Conservation (phyloP, 1,140 invertebrate species). For the Goniozus legneri region DNA sequence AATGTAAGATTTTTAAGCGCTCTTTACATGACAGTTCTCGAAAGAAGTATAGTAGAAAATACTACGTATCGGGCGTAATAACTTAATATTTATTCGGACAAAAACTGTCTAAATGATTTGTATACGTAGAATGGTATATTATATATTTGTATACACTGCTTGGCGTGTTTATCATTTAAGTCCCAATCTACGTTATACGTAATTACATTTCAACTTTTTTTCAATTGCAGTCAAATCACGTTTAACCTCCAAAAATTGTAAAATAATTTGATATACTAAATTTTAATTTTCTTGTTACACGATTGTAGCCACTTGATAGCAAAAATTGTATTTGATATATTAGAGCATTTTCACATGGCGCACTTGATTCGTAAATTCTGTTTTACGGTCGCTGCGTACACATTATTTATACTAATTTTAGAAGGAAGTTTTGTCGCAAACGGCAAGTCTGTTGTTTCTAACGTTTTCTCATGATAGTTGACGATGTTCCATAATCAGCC, state of each 20-base stretch:
- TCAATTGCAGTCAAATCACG: slow-evolving; percentile 38
- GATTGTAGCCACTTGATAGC: no score
- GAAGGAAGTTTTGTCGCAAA: slow-evolving; percentile 22
- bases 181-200: slow-evolving; percentile 19
- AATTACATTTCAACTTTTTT: slow-evolving; percentile 12
- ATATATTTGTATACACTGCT: background rate
- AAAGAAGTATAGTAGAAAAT: slow-evolving; percentile 25
- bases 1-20: slow-evolving; percentile 11
- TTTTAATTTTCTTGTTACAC: no score
- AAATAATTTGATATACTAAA: no score
- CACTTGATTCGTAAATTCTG: background rate
- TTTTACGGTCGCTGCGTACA: slow-evolving; percentile 1
- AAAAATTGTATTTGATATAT: no score
- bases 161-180: slow-evolving; percentile 8
- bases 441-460: slow-evolving; percentile 27
- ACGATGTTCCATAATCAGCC: slow-evolving; percentile 33
- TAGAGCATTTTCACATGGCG: no score
- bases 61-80: slow-evolving; percentile 11
- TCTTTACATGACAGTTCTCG: slow-evolving; percentile 19
- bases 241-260: slow-evolving; percentile 13
- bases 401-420: slow-evolving; percentile 24
- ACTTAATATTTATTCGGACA: slow-evolving; percentile 5
- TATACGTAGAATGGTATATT: slow-evolving; percentile 8
- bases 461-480: slow-evolving; percentile 35
- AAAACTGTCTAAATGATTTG: slow-evolving; percentile 8